Evolutionary conservation across 2,113 vertebrate genomes (phyloP), one percentile per base, ranked within the genome.

Genomic region (Syrmaticus mikado): DNA sequence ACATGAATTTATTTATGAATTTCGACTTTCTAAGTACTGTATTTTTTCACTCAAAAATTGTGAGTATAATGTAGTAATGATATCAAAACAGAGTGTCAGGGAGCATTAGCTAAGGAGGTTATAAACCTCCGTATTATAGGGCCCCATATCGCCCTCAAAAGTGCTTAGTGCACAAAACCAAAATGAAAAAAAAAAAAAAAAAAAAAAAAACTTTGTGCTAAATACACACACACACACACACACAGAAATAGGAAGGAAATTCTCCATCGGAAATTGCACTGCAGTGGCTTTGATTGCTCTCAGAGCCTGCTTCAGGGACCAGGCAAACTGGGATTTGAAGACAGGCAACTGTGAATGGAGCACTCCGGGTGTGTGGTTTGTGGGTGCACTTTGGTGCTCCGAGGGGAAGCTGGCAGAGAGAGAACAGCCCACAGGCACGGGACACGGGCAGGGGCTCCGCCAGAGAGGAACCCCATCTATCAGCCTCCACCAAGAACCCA

Each of bases 1-100:
- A 99, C 99, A 99, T 99, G 98, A 99, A 99, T 99, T 99, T 99
- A 99, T 99, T 99, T 99, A 99, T 99, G 99, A 99, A 99, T 99
- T 99, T 99, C 99, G 99, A 99, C 99, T 99, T 99, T 99, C 99
- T 99, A 99, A 99, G 99, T 99, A 99, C 99, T 99, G 98, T 98
- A 98, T 99, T 99, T 99, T 99, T 99, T 99, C 99, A 98, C 99
- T 99, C 98, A 99, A 99, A 99, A 99, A 99, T 98, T 98, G 99
- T 98, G 98, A 98, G 99, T 98, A 99, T 99, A 99, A 99, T 99
- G 99, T 98, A 98, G 98, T 99, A 99, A 99, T 99, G 99, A 99
- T 99, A 99, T 99, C 99, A 99, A 99, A 99, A 99, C 99, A 99
- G 98, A 98, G 98, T 99, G 99, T 99, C 99, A 99, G 99, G 97